phyloP scores from a whole-genome alignment of 2,113 vertebrate genomes.

The Leptodactylus fuscus region DNA sequence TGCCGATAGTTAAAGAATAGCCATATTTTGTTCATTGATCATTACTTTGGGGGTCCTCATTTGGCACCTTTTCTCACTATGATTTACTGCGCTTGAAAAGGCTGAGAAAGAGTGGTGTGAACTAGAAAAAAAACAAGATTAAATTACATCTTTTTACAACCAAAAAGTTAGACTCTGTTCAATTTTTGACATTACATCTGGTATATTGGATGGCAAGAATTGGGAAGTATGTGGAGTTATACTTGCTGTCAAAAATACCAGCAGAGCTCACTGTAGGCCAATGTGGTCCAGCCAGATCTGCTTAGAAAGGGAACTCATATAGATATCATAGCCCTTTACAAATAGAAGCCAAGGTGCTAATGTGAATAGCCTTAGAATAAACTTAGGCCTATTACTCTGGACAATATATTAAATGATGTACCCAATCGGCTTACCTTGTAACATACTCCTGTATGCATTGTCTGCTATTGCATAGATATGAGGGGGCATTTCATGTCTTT shows the following conservation, averaged over 20 bases:
- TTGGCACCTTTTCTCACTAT: too few relatives aligned
- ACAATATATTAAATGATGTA: background rate
- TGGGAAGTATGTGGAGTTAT: background rate
- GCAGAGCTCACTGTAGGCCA: background rate
- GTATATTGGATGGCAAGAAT: background rate
- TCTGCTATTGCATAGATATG: constrained; percentile 95
- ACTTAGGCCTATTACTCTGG: background rate
- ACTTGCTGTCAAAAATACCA: background rate
- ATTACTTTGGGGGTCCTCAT: too few relatives aligned
- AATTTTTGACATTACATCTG: background rate
- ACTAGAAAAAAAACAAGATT: too few relatives aligned
- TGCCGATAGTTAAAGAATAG: too few relatives aligned
- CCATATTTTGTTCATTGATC: too few relatives aligned
- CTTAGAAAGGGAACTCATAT: background rate
- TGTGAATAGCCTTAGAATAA: background rate
- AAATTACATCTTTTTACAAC: background rate
- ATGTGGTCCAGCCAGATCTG: background rate
- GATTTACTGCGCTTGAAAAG: too few relatives aligned
- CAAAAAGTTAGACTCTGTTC: background rate
- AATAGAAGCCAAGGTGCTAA: background rate
- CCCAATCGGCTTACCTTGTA: constrained; percentile 85
- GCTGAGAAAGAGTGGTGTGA: too few relatives aligned
- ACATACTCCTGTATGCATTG: constrained; percentile 96
- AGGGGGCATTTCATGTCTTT: constrained; percentile 93
- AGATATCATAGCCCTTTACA: too few relatives aligned